Evolutionary conservation across 2,113 vertebrate species (phyloP).

Genomic region (Progne subis): DNA sequence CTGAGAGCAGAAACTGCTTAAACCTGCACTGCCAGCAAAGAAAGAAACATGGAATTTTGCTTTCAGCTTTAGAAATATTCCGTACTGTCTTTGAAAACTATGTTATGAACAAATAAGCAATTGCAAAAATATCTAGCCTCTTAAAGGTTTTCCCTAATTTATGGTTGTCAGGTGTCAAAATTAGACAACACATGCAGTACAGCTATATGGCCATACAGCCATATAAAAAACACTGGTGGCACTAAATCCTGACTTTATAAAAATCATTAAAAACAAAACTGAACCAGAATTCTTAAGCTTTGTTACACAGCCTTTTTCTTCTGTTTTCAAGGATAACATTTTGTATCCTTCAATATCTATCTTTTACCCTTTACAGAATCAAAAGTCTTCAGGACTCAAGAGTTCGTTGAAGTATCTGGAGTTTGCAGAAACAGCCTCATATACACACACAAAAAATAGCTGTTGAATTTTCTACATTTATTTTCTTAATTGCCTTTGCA

Average conservation of each 20-base stretch:
- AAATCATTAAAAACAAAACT: not conserved
- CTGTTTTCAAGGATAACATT: not conserved
- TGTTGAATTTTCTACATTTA: not conserved
- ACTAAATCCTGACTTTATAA: not conserved
- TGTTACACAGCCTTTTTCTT: not conserved
- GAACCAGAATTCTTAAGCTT: not conserved
- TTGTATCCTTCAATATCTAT: not conserved
- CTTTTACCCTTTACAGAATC: not conserved
- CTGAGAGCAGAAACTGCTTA: not conserved
- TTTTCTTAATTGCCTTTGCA: not conserved
- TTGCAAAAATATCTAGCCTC: not conserved
- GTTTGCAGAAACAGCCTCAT: not conserved
- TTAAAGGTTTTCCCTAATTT: not conserved
- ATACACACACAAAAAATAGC: not conserved
- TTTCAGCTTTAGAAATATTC: not conserved
- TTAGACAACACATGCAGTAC: not conserved
- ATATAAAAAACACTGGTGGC: not conserved
- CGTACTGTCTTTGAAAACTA: not conserved
- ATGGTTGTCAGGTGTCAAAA: not conserved
- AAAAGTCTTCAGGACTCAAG: not conserved
- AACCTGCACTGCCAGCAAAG: not conserved
- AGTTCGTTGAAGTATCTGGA: not conserved
- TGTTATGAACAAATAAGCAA: not conserved
- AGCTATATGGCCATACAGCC: not conserved
- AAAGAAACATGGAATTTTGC: not conserved